These are phyloP conservation scores for Girardinus metallicus DNA, from an alignment of 2,797 vertebrate genomes.

Conservation along the genomic window DNA sequence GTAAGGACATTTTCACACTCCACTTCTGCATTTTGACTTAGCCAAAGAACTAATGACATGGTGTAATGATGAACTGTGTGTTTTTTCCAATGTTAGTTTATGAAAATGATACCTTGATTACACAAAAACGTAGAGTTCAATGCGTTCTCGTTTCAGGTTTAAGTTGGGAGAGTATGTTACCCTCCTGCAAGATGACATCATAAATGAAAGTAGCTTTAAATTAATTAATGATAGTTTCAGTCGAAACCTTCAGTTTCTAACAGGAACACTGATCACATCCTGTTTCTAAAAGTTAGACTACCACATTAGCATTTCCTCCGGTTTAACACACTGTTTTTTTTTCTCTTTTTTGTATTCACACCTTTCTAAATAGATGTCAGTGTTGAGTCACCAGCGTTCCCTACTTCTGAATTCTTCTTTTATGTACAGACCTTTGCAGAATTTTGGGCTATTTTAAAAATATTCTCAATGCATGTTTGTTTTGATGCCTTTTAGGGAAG, in stretches of 20 bases:
- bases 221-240: neutral
- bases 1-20: neutral
- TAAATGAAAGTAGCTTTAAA: neutral
- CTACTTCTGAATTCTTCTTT: neutral
- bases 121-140: neutral
- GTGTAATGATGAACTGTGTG: neutral
- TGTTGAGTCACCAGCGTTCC: neutral
- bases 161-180: neutral
- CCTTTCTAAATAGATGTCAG: neutral
- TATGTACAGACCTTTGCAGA: neutral
- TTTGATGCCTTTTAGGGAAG: constrained; percentile 45
- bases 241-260: neutral
- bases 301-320: neutral
- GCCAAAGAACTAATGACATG: neutral
- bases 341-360: neutral
- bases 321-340: neutral
- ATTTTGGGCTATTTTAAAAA: neutral
- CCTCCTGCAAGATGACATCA: neutral
- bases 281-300: neutral
- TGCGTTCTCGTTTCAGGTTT: neutral
- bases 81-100: neutral
- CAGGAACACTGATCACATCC: neutral
- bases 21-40: neutral
- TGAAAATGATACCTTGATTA: neutral
- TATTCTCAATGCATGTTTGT: constrained; percentile 12